phyloP scores from a whole-genome alignment of 2,113 vertebrate species.

The Aspiorhynchus laticeps region DNA sequence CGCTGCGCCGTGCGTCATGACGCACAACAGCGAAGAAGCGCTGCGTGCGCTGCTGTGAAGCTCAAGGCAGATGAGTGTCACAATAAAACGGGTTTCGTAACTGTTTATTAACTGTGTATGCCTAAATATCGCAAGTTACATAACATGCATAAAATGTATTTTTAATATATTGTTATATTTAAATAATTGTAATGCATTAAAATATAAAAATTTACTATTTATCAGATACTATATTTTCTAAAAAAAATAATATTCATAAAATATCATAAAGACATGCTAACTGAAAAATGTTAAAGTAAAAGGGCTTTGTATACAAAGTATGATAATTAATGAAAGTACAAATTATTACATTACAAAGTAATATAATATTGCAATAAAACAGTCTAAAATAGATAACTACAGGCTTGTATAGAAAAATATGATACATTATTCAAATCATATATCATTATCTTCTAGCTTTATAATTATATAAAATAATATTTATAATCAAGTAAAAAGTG shows the following conservation, averaged over 20 bases:
- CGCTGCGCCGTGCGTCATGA: not conserved
- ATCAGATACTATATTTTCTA: not conserved
- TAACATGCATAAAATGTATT: not conserved
- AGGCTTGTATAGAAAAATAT: not conserved
- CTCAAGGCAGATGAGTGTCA: not conserved
- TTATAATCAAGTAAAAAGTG: not conserved
- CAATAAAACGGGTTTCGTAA: not conserved
- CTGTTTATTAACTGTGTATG: not conserved
- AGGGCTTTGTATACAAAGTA: not conserved
- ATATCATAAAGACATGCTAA: not conserved
- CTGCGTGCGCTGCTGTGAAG: not conserved
- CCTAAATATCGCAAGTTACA: not conserved
- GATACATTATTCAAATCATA: not conserved
- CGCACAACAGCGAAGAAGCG: not conserved
- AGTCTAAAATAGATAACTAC: not conserved
- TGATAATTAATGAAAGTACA: not conserved
- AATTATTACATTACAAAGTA: not conserved
- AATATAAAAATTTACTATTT: not conserved
- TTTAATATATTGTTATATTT: not conserved
- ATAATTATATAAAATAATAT: not conserved
- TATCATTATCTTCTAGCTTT: not conserved
- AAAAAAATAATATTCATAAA: not conserved
- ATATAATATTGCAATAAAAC: not conserved
- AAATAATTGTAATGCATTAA: too few species aligned
- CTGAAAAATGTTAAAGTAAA: not conserved